Base-by-base conservation (phyloP, 2,797 vertebrate species). In the Hoplostethus mediterraneus region DNA sequence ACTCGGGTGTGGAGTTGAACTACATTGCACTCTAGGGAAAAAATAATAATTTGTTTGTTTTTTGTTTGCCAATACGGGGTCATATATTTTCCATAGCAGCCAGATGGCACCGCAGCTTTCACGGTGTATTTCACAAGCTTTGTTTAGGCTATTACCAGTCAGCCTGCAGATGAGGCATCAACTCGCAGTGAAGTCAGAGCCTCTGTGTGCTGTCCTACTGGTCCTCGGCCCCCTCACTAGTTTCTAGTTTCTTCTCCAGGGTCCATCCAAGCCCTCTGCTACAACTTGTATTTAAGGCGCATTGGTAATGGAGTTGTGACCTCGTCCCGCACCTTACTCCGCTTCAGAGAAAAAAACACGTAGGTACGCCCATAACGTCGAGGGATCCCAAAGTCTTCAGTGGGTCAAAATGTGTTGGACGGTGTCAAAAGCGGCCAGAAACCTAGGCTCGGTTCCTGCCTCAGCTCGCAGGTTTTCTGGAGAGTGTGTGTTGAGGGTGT, bases 311-410 rank as follows among this genome's bases (percentile, higher is more conserved):
- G 77, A 87, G 84, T 60, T 57, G 11, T 88, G 89, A 90, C 88
- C 89, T 82, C 63, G 73, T 89, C 85, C 86, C 86, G 86, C 93
- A 92, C 90, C 90, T 93, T 89, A 91, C 81, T 90, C 80, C 79
- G 75, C 82, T 83, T 36, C 31, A 58, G 51, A 16, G 14, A 17
- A 49, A 53, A 55, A 53, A 68, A 74, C 81, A 40, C 60, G 72
- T 62, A 91, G 87, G 82, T 91, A 91, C 91, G 92, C 92, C 92
- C 92, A 92, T 82, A 65, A 75, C 61, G 75, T 67, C 73, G 69
- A 71, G 69, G 81, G 72, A 87, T 82, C 67, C 70, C 62, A 63
- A 69, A 79, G 73, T 81, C 83, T 86, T 80, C 85, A 83, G 48
- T 75, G 79, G 81, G 83, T 89, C 59, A 83, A 83, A 53, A 17